Base-by-base conservation (phyloP, 2,797 vertebrate genomes). In the Steatocranus sp. region DNA sequence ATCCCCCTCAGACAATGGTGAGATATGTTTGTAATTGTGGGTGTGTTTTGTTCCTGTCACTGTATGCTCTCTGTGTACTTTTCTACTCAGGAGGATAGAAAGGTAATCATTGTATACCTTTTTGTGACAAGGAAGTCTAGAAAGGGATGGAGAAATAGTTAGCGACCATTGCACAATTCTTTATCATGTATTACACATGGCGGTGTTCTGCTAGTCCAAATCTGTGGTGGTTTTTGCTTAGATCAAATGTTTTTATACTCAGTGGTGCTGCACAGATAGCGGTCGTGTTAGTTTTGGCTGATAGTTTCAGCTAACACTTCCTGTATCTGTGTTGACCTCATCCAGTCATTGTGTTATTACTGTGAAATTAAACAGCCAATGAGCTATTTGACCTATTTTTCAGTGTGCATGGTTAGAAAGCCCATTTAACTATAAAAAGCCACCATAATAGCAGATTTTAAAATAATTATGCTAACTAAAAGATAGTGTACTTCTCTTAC, bases 1-100 rank as follows among this genome's bases (percentile, higher is more conserved):
- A 0, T 99, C 98, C 3, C 98, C 98, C 82, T 98, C 97, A 80
- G 98, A 99, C 91, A 97, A 98, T 85, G 98, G 98, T 98, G 94
- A 92, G 84, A 48, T 9, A 3, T 14, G 10, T 32, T 9, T 77
- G 75, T 58, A 48, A 48, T 8, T 84, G 15, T 83, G 49, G 86
- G 68, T 83, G 58, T 87, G 25, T 78, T 41, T 58, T 66, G 5
- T 76, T 32, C 66, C 66, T 25, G 51, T 41, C 11, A 30, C 5
- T 12, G 14, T 50, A 17, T 74, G 43, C 25, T 81, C 41, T 49
- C 9, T 32, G 50, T 14, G 27, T 25, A 7, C n/a, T 17, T 41
- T 51, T 49, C 49, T 51, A 95, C 83, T 96, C 96, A 82, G 97
- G 97, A 91, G 43, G 50, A 54, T 50, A 27, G 7, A 18, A 14